A percentile compares a stretch with the other conserved stretches of the same genome.
Evolutionary conservation across 2,888 invertebrate genomes (phyloP).

Genomic region (Apocheima hispidaria): DNA sequence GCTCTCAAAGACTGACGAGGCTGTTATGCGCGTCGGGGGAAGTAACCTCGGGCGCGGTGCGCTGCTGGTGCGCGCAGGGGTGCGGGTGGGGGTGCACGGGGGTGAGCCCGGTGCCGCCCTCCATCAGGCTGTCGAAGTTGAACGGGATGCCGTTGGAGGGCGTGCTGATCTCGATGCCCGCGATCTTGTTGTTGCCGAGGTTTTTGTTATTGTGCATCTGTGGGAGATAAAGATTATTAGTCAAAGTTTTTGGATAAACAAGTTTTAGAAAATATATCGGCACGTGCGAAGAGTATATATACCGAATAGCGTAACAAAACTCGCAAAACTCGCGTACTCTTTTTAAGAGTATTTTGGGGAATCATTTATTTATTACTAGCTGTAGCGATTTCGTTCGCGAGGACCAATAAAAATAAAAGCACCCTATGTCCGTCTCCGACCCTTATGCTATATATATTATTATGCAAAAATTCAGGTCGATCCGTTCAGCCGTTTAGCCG

Average conservation of each 20-base stretch:
- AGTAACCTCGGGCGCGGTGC: constrained; percentile 89
- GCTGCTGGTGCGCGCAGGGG: constrained; percentile 92
- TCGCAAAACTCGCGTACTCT: too few relatives aligned
- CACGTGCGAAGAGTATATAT: constrained; percentile 30
- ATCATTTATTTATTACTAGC: too few relatives aligned
- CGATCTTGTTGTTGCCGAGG: constrained; percentile 86
- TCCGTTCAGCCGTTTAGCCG: too few relatives aligned
- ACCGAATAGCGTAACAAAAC: constrained; percentile 46
- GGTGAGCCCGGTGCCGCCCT: constrained; percentile 96
- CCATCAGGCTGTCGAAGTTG: constrained; percentile 97
- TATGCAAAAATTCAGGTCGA: too few relatives aligned
- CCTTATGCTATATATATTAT: too few relatives aligned
- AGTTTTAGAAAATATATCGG: constrained; percentile 27
- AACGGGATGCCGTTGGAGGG: constrained; percentile 95
- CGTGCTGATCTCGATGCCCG: constrained; percentile 94
- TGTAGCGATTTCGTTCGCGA: too few relatives aligned
- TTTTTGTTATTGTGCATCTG: constrained; percentile 83
- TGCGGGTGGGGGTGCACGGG: constrained; percentile 90
- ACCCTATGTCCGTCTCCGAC: too few relatives aligned
- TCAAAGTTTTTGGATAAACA: constrained; percentile 4
- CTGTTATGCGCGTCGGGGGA: constrained; percentile 92
- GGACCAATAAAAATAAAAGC: too few relatives aligned
- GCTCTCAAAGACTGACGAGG: constrained; percentile 92
- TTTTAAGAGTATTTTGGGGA: too few relatives aligned
- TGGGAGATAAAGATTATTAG: constrained; percentile 26